Base-by-base conservation (phyloP, 2,888 invertebrate species). In the Creontiades dilutus region DNA sequence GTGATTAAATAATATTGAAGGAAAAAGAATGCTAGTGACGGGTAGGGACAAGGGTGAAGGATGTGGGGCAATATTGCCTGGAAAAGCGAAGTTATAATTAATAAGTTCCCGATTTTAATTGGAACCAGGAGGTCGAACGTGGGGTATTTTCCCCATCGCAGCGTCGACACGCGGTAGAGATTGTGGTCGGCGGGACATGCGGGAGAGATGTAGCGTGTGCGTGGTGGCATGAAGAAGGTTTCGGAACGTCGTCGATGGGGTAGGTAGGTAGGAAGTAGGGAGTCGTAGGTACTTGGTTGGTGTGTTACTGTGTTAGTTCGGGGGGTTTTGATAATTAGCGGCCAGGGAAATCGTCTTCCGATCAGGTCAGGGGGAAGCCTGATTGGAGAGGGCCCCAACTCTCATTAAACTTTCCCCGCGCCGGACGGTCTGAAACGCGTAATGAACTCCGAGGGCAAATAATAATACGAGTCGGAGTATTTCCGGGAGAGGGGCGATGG, bases 321-420 rank as follows among this genome's bases (percentile, higher is more conserved):
- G 68, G 68, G 68, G 68, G 68, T 23, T 27, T 78, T 46, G 78
- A 78, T 46, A 78, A 78, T 78, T 46, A 78, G 78, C 37, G 78
- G 78, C 47, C 28, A 47, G 78, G 37, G 78, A 78, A 47, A 46
- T 78, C 78, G 78, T 78, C 78, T 78, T 78, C 46, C 78, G 78
- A 78, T 46, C 78, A 47, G 78, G 46, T 78, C 46, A 46, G 28
- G n/a, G 19, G 16, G 47, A 16, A 16, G 46, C n/a, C 78, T 78
- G 78, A 47, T 68, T 78, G 78, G 37, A 46, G 16, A 46, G n/a
- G 78, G 78, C 19, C 46, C n/a, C 7, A 68, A 47, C 47, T 78
- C 78, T 78, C 78, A 78, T 78, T 78, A 78, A 78, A 78, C 78
- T 78, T 78, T 78, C 78, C 46, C 76, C n/a, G 47, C 11, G 37